Evolutionary conservation across 1,140 invertebrate species (phyloP), one percentile per base, ranked within the genome.

Genomic region (Ceratitis capitata): DNA sequence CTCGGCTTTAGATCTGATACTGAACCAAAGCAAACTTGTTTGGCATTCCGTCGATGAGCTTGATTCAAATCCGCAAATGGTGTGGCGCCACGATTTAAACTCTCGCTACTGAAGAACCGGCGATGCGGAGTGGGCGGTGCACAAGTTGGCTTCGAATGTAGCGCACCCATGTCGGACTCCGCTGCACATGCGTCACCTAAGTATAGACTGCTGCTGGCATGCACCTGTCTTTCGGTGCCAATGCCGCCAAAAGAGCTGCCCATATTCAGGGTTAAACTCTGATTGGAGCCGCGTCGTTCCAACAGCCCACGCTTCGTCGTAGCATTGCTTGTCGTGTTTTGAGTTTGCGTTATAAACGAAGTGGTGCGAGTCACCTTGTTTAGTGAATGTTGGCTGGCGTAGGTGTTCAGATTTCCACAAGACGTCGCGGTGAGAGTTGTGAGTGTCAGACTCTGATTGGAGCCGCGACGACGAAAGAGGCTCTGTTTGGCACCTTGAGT

Each of bases 371-470:
- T 87, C 12, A 88, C 87, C 1, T 89, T 88, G 87, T 90, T 93
- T 39, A 93, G 86, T 14, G 92, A 93, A 88, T 92, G 92, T 69
- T 93, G 93, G 85, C 93, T 93, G 6, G 92, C 93, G 88, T 93
- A 93, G n/a, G 93, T 88, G 86, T 93, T 94, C 0, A 94, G 87
- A 83, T 93, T 93, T 0, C 91, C 91, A 84, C 90, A 91, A 14
- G 90, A 91, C 14, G 87, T 88, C 14, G 90, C 89, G 2, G 88
- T 90, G 82, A 89, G 88, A 23, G 83, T 88, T 58, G 89, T 89
- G 7, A 94, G 86, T 2, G 97, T 98, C 12, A 98, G 93, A 89
- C 96, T 97, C n/a, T 97, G 97, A 91, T 96, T 98, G 0, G 97
- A 98, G 3, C 97, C 97, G 12, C 96, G 93, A 32, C 96, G 93